Evolutionary conservation across 1,140 invertebrate species (phyloP).

Genomic region (Chrysoperla carnea): DNA sequence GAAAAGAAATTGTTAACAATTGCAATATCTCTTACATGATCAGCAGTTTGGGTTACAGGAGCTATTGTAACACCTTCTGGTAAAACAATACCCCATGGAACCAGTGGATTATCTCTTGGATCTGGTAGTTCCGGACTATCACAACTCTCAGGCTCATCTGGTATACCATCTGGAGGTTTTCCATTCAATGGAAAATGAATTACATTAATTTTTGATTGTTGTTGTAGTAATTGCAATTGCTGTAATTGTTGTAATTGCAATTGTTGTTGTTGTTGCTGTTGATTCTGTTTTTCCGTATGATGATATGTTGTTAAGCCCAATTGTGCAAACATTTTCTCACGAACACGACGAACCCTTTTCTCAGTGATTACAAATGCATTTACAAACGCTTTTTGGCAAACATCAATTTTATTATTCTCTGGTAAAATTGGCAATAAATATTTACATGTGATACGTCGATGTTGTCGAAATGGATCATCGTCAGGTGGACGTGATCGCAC

Average conservation of each 20-base stretch:
- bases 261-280: slow-evolving; percentile 3
- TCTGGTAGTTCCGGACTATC: background rate
- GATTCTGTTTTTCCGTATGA: slow-evolving; percentile 11
- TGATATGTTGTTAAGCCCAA: slow-evolving; percentile 19
- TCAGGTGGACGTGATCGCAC: slow-evolving; percentile 15
- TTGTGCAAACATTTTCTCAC: slow-evolving; percentile 27
- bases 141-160: background rate
- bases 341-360: slow-evolving; percentile 27
- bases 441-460: slow-evolving; percentile 27
- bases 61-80: slow-evolving; percentile 25
- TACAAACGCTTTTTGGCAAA: slow-evolving; percentile 32
- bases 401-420: slow-evolving; percentile 19
- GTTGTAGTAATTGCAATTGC: slow-evolving; percentile 6
- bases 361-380: slow-evolving; percentile 31
- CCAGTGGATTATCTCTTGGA: slow-evolving; percentile 16
- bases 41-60: slow-evolving; percentile 19
- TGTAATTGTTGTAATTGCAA: background rate
- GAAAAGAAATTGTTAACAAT: slow-evolving; percentile 33
- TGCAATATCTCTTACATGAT: slow-evolving; percentile 25
- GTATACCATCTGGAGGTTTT: background rate
- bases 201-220: slow-evolving; percentile 2
- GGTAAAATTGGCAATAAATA: slow-evolving; percentile 23
- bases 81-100: slow-evolving; percentile 22
- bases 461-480: slow-evolving; percentile 15
- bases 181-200: slow-evolving; percentile 5